A percentile compares a stretch with the other conserved stretches of the same genome.
Evolutionary conservation across 1,140 invertebrate genomes (phyloP).

Genomic region (Micrasema minimum): DNA sequence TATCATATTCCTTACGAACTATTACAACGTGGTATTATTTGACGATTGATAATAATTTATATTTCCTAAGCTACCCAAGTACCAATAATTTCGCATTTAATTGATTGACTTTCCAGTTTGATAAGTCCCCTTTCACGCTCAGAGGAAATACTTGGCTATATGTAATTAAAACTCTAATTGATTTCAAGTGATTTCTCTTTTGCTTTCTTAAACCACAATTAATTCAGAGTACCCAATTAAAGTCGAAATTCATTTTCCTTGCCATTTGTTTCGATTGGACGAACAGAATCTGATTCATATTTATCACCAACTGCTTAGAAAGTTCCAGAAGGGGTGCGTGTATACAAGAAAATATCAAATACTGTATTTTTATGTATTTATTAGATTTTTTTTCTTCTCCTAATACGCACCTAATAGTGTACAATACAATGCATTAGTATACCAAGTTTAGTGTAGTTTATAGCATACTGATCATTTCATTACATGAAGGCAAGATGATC

Average conservation of each 20-base stretch:
- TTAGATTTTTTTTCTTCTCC: too few species aligned
- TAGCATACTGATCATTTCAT: too few species aligned
- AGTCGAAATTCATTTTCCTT: constrained; percentile 7
- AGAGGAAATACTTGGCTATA: constrained; percentile 18
- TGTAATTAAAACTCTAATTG: constrained; percentile 36
- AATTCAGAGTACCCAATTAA: constrained; percentile 17
- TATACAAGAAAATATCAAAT: too few species aligned
- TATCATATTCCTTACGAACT: too few species aligned
- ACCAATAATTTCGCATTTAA: constrained; percentile 25
- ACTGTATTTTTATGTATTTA: too few species aligned
- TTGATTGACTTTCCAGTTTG: constrained; percentile 33
- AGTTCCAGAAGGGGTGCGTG: too few species aligned
- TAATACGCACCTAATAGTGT: too few species aligned
- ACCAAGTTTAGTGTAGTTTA: too few species aligned
- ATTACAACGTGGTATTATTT: too few species aligned
- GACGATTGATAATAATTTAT: neutral
- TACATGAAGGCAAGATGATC: too few species aligned
- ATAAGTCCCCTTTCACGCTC: constrained; percentile 24
- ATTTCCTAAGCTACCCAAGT: constrained; percentile 7
- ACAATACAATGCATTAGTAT: too few species aligned
- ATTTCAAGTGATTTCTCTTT: constrained; percentile 36
- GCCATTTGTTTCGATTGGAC: constrained; percentile 17
- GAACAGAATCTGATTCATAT: constrained; percentile 13
- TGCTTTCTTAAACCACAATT: constrained; percentile 34
- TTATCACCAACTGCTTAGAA: constrained; percentile 7